Conservation (phyloP, 2,113 vertebrate genomes). For the Sturnus vulgaris region DNA sequence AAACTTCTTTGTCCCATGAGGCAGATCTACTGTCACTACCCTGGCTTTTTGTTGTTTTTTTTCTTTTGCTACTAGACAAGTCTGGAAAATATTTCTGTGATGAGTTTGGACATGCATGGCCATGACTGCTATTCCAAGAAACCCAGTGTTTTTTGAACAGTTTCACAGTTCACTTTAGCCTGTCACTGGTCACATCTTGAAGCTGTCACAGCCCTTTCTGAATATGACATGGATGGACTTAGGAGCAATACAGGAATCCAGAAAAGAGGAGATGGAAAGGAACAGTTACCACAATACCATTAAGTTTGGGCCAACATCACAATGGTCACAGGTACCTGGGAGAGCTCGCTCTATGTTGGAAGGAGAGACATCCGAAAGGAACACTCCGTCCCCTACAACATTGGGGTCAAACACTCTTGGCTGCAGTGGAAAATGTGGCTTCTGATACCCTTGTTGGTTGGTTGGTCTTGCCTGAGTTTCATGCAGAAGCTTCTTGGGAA, state of each 20-base stretch:
- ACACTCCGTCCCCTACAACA: conserved; percentile 81
- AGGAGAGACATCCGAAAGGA: conserved; percentile 76
- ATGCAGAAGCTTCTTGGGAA: conserved; percentile 87
- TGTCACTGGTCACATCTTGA: rapidly evolving
- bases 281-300: not conserved
- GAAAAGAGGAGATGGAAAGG: not conserved
- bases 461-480: conserved; percentile 75
- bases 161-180: not conserved
- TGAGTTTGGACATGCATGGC: not conserved
- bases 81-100: not conserved
- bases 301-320: not conserved
- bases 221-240: not conserved
- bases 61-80: not conserved
- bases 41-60: not conserved
- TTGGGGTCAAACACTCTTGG: conserved; percentile 78
- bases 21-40: not conserved
- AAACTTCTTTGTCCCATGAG: not conserved
- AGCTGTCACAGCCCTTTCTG: not conserved
- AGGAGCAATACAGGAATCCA: not conserved
- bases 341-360: conserved; percentile 68
- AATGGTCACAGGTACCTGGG: conserved; percentile 70
- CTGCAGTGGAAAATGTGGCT: conserved; percentile 55
- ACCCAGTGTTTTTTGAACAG: not conserved
- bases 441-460: conserved; percentile 62
- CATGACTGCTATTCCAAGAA: not conserved